Conservation (phyloP, 2,888 invertebrate genomes). For the Tillus elongatus region DNA sequence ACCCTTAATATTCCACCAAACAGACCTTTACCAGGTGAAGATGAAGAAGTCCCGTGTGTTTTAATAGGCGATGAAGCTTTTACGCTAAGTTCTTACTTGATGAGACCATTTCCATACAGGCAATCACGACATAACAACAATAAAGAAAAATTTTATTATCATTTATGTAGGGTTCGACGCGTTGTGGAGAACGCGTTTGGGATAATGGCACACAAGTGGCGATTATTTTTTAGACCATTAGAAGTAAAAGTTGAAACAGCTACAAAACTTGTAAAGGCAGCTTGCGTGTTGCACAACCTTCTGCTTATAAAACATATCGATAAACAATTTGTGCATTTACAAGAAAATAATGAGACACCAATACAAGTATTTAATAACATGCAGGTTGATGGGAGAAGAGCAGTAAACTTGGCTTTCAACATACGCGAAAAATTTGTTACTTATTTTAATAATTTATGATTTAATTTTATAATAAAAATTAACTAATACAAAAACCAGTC, state of each 20-base stretch:
- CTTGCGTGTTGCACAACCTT: slow-evolving; percentile 23
- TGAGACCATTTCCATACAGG: slow-evolving; percentile 19
- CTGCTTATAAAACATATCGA: slow-evolving; percentile 17
- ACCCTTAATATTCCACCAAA: slow-evolving; percentile 11
- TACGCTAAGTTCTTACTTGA: slow-evolving; percentile 13
- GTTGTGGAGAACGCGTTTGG: slow-evolving; percentile 8
- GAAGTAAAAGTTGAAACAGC: slow-evolving; percentile 18
- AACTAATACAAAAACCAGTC: no score
- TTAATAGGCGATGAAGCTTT: slow-evolving; percentile 20
- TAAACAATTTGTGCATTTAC: slow-evolving; percentile 7
- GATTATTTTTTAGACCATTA: slow-evolving; percentile 7
- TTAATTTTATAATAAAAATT: no score
- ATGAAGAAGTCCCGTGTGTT: slow-evolving; percentile 11
- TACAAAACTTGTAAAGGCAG: slow-evolving; percentile 16
- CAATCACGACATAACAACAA: not conserved
- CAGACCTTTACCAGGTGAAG: slow-evolving; percentile 12
- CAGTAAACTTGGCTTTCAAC: slow-evolving; percentile 11
- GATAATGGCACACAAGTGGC: slow-evolving; percentile 8
- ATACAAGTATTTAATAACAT: slow-evolving; percentile 6
- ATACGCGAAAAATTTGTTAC: slow-evolving; percentile 14
- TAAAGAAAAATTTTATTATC: slow-evolving; percentile 9
- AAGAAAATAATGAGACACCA: slow-evolving; percentile 8
- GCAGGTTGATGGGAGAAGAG: slow-evolving; percentile 13
- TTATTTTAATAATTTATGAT: no score
- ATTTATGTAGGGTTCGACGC: slow-evolving; percentile 11